A percentile compares a stretch with the other conserved stretches of the same genome.
These are phyloP conservation scores for Protobothrops mucrosquamatus DNA, from an alignment of 2,113 vertebrate genomes.

Conservation along the genomic window DNA sequence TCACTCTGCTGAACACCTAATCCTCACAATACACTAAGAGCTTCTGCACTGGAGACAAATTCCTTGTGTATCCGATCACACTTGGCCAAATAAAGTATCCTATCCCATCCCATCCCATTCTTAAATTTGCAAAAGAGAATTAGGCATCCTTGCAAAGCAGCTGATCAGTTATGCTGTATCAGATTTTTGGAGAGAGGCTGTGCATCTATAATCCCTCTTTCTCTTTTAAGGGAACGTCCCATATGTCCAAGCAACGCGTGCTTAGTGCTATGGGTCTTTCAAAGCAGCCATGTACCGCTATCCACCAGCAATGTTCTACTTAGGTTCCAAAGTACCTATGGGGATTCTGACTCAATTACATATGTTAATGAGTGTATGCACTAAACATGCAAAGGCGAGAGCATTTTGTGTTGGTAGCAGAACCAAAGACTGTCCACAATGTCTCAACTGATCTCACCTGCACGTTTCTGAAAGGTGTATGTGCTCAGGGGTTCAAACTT, in stretches of 20 bases:
- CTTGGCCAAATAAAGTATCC: background rate
- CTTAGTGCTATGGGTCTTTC: background rate
- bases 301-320: background rate
- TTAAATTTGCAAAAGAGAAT: background rate
- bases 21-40: background rate
- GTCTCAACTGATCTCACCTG: background rate
- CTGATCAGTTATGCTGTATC: background rate
- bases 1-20: background rate
- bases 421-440: background rate
- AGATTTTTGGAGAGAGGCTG: background rate
- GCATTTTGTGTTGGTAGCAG: background rate
- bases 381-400: background rate
- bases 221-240: background rate
- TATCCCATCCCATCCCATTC: background rate
- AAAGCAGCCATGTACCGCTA: background rate
- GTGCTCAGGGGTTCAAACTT: too few relatives aligned
- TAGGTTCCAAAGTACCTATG: background rate
- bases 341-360: background rate
- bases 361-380: background rate
- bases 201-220: background rate
- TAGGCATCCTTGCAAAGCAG: background rate
- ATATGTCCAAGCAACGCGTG: background rate
- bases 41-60: background rate
- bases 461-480: background rate
- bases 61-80: background rate